A percentile compares a stretch with the other conserved stretches of the same genome.
phyloP scores from a whole-genome alignment of 2,113 vertebrate genomes.

The Cyprinodon brontotheroides region DNA sequence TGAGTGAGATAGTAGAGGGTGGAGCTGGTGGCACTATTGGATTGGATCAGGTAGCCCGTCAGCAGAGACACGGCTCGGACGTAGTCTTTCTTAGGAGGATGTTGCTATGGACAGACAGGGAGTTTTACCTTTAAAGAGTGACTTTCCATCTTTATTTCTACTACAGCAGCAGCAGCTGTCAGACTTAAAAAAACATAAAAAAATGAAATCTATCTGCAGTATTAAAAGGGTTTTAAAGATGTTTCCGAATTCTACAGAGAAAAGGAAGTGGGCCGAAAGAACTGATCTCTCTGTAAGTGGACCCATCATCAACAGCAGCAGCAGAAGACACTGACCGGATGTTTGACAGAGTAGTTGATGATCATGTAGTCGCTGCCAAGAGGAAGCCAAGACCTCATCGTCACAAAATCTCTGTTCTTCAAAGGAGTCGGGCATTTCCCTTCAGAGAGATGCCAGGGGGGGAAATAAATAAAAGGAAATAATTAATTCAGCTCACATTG shows the following conservation, averaged over 20 bases:
- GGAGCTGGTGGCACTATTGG: slow-evolving; percentile 70
- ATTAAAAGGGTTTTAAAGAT: neutral
- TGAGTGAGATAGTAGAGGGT: slow-evolving; percentile 88
- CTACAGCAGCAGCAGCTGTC: neutral
- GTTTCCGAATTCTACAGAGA: neutral
- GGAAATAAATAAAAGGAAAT: neutral
- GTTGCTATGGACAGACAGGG: slow-evolving; percentile 75
- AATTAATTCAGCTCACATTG: neutral
- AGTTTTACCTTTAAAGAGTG: neutral
- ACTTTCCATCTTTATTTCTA: neutral
- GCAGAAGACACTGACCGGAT: slow-evolving; percentile 48
- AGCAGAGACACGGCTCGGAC: slow-evolving; percentile 86
- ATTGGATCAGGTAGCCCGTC: slow-evolving; percentile 86
- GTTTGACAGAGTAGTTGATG: slow-evolving; percentile 90
- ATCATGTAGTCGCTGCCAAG: slow-evolving; percentile 89
- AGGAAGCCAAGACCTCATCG: slow-evolving; percentile 88
- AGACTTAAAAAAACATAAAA: neutral
- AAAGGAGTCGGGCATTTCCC: slow-evolving; percentile 82
- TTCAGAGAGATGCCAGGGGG: slow-evolving; percentile 13
- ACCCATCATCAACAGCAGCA: neutral
- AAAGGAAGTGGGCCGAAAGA: neutral
- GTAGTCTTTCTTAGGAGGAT: slow-evolving; percentile 87
- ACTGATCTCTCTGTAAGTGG: neutral
- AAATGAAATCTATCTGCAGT: no score
- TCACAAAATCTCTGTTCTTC: slow-evolving; percentile 91